phyloP scores from a whole-genome alignment of 2,113 vertebrate species.

The Megaleporinus macrocephalus region DNA sequence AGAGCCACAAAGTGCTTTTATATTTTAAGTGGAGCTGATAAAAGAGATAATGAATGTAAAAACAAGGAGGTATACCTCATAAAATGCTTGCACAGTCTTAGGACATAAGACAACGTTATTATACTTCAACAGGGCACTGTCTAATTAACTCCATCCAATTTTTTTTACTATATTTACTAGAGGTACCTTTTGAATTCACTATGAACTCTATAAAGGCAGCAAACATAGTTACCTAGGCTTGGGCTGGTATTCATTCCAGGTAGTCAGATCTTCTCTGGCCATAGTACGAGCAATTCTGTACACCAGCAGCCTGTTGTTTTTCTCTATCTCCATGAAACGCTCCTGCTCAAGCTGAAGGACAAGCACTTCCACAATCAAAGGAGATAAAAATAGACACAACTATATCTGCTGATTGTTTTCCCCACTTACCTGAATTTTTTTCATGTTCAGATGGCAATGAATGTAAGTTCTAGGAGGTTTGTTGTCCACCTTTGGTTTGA shows the following conservation, averaged over 20 bases:
- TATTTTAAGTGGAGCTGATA: too few species aligned
- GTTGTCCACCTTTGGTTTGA: conserved; percentile 48
- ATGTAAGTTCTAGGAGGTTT: conserved; percentile 34
- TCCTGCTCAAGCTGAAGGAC: conserved; percentile 46
- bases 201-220: background rate
- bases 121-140: background rate
- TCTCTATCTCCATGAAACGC: conserved; percentile 44
- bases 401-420: background rate
- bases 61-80: too few species aligned
- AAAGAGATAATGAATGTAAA: too few species aligned
- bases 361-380: background rate
- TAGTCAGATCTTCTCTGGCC: conserved; percentile 41
- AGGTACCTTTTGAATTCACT: background rate
- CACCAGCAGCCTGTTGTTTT: conserved; percentile 33
- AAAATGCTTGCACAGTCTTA: background rate
- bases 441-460: conserved; percentile 49
- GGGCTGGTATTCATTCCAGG: conserved; percentile 45
- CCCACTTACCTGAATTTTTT: conserved; percentile 49
- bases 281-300: conserved; percentile 35
- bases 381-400: background rate
- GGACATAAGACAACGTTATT: background rate
- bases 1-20: too few species aligned
- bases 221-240: conserved; percentile 22
- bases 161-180: too few species aligned
- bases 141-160: too few species aligned